Conservation (phyloP, 2,888 invertebrate species). For the Drosophila incognita region DNA sequence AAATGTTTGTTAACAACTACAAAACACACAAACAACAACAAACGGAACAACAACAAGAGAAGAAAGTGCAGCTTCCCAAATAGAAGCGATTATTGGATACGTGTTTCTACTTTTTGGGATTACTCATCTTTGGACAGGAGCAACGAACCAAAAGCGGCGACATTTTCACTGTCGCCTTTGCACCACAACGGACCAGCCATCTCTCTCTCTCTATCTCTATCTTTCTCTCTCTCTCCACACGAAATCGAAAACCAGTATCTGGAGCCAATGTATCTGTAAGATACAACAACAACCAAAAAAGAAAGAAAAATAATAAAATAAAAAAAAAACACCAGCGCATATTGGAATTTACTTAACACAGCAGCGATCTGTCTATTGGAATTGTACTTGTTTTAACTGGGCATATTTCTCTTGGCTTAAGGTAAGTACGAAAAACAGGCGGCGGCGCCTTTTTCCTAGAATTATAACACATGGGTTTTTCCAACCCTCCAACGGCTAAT, state of each 20-base stretch:
- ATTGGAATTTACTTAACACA: conserved; percentile 73
- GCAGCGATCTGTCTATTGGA: conserved; percentile 65
- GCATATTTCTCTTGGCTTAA: conserved; percentile 15
- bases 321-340: conserved; percentile 57
- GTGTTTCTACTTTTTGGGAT: conserved; percentile 48
- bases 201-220: conserved; percentile 37
- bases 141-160: conserved; percentile 54
- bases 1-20: conserved; percentile 66
- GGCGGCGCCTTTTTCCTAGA: conserved; percentile 50
- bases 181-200: conserved; percentile 19
- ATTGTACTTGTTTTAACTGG: conserved; percentile 34
- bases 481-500: conserved; percentile 63
- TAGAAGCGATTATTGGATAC: conserved; percentile 27
- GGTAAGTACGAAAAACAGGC: conserved; percentile 45
- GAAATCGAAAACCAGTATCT: conserved; percentile 77
- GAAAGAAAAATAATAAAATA: not conserved
- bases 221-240: conserved; percentile 47
- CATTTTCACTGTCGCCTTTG: conserved; percentile 59
- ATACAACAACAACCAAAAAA: conserved; percentile 49
- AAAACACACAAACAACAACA: conserved; percentile 39
- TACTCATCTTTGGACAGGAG: conserved; percentile 68
- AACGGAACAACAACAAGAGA: not conserved
- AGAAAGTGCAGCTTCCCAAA: conserved; percentile 18
- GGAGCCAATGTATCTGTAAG: conserved; percentile 75
- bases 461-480: conserved; percentile 38